phyloP scores from a whole-genome alignment of 2,113 vertebrate genomes.

The Micronisus gabar region DNA sequence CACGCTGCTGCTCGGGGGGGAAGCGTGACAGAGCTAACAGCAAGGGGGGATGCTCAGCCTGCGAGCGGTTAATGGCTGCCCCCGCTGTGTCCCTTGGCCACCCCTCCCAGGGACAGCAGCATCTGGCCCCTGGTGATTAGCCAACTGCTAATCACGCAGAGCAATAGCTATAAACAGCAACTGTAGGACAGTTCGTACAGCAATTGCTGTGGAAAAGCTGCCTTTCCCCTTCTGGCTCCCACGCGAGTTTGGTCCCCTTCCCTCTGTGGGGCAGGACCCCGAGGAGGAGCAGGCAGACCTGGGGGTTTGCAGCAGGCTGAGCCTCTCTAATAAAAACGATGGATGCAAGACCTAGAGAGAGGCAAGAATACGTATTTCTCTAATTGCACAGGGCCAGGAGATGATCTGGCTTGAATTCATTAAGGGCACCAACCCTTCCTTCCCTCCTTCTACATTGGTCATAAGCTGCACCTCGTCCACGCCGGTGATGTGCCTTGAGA shows the following conservation, averaged over 20 bases:
- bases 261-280: rapidly evolving
- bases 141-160: not conserved
- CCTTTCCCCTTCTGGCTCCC: not conserved
- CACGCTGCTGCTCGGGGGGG: not conserved
- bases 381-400: rapidly evolving
- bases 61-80: not conserved
- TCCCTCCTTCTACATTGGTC: not conserved
- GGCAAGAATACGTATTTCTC: rapidly evolving
- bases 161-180: not conserved
- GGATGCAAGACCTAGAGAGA: not conserved
- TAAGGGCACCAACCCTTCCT: not conserved
- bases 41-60: not conserved
- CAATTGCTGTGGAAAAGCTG: not conserved
- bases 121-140: constrained; percentile 32
- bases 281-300: not conserved
- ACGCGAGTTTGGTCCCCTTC: not conserved
- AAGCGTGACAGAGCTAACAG: rapidly evolving
- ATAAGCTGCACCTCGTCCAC: not conserved
- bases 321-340: rapidly evolving
- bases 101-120: not conserved
- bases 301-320: not conserved
- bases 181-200: not conserved
- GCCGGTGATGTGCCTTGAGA: rapidly evolving
- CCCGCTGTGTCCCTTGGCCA: not conserved
- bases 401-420: not conserved